phyloP scores from a whole-genome alignment of 2,888 invertebrate genomes.

The Andrena trimmerana region DNA sequence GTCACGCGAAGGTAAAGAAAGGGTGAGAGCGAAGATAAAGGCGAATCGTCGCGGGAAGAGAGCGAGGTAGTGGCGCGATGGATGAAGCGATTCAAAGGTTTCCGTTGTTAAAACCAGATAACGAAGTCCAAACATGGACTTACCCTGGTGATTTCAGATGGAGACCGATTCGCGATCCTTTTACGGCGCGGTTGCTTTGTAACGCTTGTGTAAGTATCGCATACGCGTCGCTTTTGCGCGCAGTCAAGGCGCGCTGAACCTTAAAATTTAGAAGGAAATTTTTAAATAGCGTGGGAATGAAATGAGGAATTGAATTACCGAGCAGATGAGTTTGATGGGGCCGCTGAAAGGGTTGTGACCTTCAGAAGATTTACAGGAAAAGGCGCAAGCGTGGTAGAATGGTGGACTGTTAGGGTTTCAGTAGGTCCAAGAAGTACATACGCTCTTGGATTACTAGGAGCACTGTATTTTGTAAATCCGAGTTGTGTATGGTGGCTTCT shows the following conservation, averaged over 20 bases:
- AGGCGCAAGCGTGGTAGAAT: too few relatives aligned
- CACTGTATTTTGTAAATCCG: too few relatives aligned
- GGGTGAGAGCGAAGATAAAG: constrained; percentile 3
- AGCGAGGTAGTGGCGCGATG: neutral
- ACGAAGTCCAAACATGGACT: constrained; percentile 57
- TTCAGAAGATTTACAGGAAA: too few relatives aligned
- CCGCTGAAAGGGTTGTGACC: too few relatives aligned
- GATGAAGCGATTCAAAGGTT: constrained; percentile 50
- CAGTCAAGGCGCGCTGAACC: neutral
- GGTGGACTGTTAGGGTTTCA: too few relatives aligned
- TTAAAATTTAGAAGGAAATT: neutral
- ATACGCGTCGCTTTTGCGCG: neutral
- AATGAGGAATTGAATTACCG: neutral
- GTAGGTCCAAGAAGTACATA: too few relatives aligned
- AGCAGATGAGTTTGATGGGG: too few relatives aligned
- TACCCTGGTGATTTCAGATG: constrained; percentile 57
- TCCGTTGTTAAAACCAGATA: constrained; percentile 53
- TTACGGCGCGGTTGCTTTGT: constrained; percentile 51
- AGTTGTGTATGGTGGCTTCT: too few relatives aligned
- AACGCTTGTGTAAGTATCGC: neutral
- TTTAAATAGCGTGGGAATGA: neutral
- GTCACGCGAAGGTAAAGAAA: constrained; percentile 27
- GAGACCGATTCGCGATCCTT: constrained; percentile 62
- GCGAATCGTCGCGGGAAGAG: neutral
- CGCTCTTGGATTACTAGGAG: too few relatives aligned